Percentiles rank a stretch among this genome's conserved stretches.
phyloP scores from a whole-genome alignment of 2,113 vertebrate genomes.

The Seriola aureovittata region DNA sequence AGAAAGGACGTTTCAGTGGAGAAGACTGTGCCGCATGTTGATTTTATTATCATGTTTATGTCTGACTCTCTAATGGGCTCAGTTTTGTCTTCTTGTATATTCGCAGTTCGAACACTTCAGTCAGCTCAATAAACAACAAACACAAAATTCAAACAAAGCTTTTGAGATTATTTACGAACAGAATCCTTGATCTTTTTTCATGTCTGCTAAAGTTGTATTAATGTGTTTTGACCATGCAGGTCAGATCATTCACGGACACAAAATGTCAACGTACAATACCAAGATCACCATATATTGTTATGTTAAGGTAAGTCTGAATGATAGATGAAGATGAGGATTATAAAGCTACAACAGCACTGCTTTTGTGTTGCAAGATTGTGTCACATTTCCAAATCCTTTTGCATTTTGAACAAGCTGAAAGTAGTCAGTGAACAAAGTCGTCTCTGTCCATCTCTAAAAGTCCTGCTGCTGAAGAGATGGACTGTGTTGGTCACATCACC shows the following conservation, averaged over 20 bases:
- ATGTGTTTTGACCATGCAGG: background rate
- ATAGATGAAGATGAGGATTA: background rate
- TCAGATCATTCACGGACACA: too few species aligned
- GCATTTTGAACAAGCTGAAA: background rate
- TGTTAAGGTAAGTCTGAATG: background rate
- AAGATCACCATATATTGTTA: background rate
- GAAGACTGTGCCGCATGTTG: constrained; percentile 65
- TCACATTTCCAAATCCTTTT: background rate
- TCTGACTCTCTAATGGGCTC: constrained; percentile 63
- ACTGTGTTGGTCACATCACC: constrained; percentile 24
- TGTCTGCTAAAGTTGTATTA: constrained; percentile 19
- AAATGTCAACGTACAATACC: background rate
- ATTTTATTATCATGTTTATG: constrained; percentile 77
- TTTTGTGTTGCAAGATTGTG: background rate
- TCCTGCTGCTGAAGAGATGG: background rate
- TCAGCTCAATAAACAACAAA: constrained; percentile 64
- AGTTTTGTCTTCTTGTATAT: constrained; percentile 55
- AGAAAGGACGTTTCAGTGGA: constrained; percentile 61
- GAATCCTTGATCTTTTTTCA: constrained; percentile 22
- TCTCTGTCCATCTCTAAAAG: background rate
- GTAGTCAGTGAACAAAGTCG: background rate
- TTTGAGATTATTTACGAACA: constrained; percentile 21
- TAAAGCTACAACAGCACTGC: background rate
- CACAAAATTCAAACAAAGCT: constrained; percentile 25
- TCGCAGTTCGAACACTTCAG: constrained; percentile 25